These are phyloP conservation scores for Lates calcarifer DNA, from an alignment of 2,113 vertebrate species.

Conservation along the genomic window DNA sequence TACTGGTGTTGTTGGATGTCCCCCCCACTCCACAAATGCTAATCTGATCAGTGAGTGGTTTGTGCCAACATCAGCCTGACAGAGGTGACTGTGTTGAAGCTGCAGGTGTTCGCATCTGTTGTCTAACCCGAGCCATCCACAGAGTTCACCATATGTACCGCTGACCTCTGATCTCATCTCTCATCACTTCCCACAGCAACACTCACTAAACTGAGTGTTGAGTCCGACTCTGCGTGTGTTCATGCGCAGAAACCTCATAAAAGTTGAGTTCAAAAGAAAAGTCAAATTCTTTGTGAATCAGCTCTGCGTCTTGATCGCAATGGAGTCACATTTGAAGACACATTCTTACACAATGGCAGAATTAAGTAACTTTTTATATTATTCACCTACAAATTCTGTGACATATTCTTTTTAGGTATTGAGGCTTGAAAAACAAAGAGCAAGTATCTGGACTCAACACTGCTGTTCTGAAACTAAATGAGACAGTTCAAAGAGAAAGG, in stretches of 20 bases:
- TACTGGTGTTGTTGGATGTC: not conserved
- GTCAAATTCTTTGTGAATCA: constrained; percentile 1
- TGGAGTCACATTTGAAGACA: not conserved
- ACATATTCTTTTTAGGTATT: not conserved
- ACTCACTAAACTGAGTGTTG: constrained; percentile 45
- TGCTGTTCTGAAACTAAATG: not conserved
- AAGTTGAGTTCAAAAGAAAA: constrained; percentile 29
- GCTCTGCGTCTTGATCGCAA: not conserved
- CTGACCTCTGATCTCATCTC: constrained; percentile 70
- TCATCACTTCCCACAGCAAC: constrained; percentile 53
- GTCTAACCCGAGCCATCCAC: constrained; percentile 32
- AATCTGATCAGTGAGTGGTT: constrained; percentile 10
- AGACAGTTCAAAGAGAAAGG: constrained; percentile 24
- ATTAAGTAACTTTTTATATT: not conserved
- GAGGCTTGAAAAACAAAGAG: not conserved
- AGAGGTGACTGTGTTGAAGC: constrained; percentile 56
- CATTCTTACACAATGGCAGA: not conserved
- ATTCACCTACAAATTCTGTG: not conserved
- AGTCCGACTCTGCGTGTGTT: constrained; percentile 25
- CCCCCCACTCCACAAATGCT: not conserved
- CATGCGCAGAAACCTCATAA: constrained; percentile 14
- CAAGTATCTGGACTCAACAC: not conserved
- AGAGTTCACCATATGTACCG: constrained; percentile 54
- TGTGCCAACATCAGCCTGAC: constrained; percentile 38
- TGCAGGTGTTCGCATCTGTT: constrained; percentile 76